Conservation (phyloP, 2,888 invertebrate genomes). For the Phengaris alcon region DNA sequence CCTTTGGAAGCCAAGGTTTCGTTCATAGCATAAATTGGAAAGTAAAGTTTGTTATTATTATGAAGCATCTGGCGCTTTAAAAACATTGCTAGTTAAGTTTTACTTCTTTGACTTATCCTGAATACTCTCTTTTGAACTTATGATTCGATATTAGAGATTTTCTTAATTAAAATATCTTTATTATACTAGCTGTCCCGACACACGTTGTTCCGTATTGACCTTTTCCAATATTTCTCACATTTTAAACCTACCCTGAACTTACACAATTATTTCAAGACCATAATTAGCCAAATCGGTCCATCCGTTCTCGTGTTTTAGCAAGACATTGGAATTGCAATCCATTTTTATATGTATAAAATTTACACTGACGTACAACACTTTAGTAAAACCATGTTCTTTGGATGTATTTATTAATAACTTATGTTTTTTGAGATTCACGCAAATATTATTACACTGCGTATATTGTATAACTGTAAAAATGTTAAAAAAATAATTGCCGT, state of each 20-base stretch:
- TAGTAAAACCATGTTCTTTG: no score
- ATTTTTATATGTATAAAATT: no score
- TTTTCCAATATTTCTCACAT: no score
- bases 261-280: no score
- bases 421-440: background rate
- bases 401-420: background rate
- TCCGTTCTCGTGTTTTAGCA: no score
- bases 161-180: no score
- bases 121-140: background rate
- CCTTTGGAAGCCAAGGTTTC: slow-evolving; percentile 44
- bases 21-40: slow-evolving; percentile 29
- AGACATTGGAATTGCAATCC: no score
- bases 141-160: background rate
- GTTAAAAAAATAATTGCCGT: background rate
- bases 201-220: no score
- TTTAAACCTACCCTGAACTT: no score
- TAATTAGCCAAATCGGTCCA: no score
- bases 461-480: background rate
- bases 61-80: background rate
- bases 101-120: background rate
- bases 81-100: background rate
- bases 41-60: slow-evolving; percentile 22
- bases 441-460: background rate
- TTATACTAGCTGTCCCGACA: no score
- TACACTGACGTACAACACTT: no score